Base-by-base conservation (phyloP, 92 coral and sea anemone genomes). In the Pocillopora meandrina region DNA sequence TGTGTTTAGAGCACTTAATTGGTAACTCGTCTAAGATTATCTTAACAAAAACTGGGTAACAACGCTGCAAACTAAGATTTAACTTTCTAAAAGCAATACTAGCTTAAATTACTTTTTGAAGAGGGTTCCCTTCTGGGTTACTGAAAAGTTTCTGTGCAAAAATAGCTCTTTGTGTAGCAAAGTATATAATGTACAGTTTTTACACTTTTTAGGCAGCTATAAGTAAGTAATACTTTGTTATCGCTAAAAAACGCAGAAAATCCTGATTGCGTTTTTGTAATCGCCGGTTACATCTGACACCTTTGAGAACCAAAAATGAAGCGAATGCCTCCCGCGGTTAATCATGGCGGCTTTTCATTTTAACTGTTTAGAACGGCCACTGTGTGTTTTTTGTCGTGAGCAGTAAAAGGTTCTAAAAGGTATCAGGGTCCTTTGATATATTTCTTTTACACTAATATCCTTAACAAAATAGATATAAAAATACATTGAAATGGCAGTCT, bases 101-200 rank as follows among this genome's bases (percentile, higher is more conserved):
- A 34, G 36, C 20, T 34, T 36, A 21, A 16, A 36, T 12, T 36
- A 70, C 56, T 70, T n/a, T 34, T 16, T 57, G 49, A 31, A 59
- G 21, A 75, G 10, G 26, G 35, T 21, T 57, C 2, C 17, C 16
- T 31, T 2, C 52, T 56, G 33, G 56, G 83, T 9, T n/a, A 36
- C 56, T 21, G 68, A 49, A 55, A 57, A 19, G 70, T 7, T 12
- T n/a, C 5, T 20, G 65, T 76, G 58, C 33, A 55, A 84, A 84
- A 76, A 84, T 76, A 84, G 68, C 47, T 84, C 36, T 84, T 83
- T 84, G 67, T 84, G 34, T 76, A 67, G 26, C 59, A 76, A 75
- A 77, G 67, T 76, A 84, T 14, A 74, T 65, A 84, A 84, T 84
- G 36, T 84, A 76, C 88, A 84, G 82, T 75, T 77, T 84, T 66